Conservation (phyloP, 1,140 invertebrate species). For the Neotoxoptera formosana region DNA sequence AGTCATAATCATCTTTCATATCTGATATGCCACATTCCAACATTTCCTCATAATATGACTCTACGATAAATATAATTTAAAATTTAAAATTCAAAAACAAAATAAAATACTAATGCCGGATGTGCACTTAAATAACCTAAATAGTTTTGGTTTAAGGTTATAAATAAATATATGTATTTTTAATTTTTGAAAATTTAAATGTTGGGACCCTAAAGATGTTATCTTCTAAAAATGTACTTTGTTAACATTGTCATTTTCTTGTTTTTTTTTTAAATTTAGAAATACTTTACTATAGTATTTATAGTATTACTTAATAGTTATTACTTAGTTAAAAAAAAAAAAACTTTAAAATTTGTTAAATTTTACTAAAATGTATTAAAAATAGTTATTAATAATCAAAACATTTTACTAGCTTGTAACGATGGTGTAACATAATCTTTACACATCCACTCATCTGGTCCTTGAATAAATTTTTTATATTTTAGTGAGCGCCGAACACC, state of each 20-base stretch:
- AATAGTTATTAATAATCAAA: not conserved
- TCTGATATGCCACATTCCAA: slow-evolving; percentile 35
- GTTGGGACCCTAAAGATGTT: not conserved
- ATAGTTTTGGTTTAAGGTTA: too few relatives aligned
- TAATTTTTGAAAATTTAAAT: not conserved
- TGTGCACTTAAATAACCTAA: not conserved
- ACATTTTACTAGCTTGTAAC: slow-evolving; percentile 27
- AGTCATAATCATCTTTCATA: slow-evolving; percentile 47
- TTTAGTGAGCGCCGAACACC: slow-evolving; percentile 58
- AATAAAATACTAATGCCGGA: not conserved
- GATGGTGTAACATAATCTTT: slow-evolving; percentile 52
- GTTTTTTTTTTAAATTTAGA: not conserved
- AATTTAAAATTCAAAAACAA: not conserved
- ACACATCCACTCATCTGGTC: slow-evolving; percentile 51
- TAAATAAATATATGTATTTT: too few relatives aligned
- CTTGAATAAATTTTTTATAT: slow-evolving; percentile 53
- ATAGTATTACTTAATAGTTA: not conserved
- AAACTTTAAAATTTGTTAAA: not conserved
- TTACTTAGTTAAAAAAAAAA: not conserved
- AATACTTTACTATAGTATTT: not conserved
- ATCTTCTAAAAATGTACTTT: not conserved
- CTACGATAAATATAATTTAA: slow-evolving; percentile 3
- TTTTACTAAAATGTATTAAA: not conserved
- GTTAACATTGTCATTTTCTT: not conserved
- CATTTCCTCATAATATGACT: slow-evolving; percentile 23